Evolutionary conservation across 2,113 vertebrate species (phyloP).

Genomic region (Rhynchomys soricoides): DNA sequence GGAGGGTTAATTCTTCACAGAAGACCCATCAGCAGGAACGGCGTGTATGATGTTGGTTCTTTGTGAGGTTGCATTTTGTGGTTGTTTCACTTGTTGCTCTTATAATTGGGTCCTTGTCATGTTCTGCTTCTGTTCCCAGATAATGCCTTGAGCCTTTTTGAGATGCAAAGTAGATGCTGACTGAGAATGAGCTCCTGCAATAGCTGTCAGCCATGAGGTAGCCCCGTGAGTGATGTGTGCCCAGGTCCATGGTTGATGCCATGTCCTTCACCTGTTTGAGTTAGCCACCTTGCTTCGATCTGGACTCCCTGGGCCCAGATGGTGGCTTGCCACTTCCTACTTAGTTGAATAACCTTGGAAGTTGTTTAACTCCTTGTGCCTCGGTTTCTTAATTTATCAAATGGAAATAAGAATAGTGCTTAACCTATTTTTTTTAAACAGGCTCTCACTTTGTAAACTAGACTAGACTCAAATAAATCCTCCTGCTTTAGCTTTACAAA

Average conservation of each 20-base stretch:
- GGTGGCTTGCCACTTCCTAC: not conserved
- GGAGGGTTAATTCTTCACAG: not conserved
- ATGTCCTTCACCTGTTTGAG: not conserved
- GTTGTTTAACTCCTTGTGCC: not conserved
- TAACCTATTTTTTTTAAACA: not conserved
- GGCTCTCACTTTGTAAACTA: not conserved
- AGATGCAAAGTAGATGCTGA: not conserved
- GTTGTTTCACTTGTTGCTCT: not conserved
- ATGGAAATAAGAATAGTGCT: not conserved
- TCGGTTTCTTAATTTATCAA: constrained; percentile 41
- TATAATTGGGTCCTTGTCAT: not conserved
- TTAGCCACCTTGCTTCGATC: not conserved
- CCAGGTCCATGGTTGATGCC: not conserved
- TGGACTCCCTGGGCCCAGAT: not conserved
- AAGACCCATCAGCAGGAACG: not conserved
- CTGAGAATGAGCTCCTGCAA: not conserved
- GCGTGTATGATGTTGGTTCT: not conserved
- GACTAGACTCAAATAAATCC: not conserved
- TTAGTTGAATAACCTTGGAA: not conserved
- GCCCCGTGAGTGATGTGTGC: not conserved
- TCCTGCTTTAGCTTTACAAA: not conserved
- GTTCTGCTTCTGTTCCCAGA: not conserved
- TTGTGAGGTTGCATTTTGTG: not conserved
- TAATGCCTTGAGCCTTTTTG: not conserved
- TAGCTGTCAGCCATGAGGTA: not conserved